Evolutionary conservation across 2,113 vertebrate genomes (phyloP), one percentile per base, ranked within the genome.

Genomic region (Sialia sialis): DNA sequence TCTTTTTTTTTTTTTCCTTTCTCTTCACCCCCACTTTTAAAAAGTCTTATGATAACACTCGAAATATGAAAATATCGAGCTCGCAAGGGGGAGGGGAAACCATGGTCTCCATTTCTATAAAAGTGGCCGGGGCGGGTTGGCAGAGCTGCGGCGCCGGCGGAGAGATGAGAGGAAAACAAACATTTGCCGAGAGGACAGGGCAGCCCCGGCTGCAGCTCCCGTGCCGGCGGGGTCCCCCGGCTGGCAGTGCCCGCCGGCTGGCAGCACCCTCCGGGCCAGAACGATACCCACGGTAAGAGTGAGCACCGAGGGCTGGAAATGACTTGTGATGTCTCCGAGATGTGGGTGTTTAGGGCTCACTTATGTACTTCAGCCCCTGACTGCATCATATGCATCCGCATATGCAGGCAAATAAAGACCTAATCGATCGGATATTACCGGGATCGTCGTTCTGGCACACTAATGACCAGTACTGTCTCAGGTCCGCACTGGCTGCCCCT

Each of bases 21-120:
- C 26, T 44, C 38, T 41, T 26, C 7, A 16, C n/a, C 52, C 39
- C 48, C 38, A 21, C 46, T 55, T 91, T 84, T 58, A 0, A 68
- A 90, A 93, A 86, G 93, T 89, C 96, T 97, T 96, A 96, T 97
- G 95, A 97, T 97, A 98, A 97, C 94, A 92, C 96, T 96, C 68
- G 89, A 87, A 97, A 97, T 95, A 95, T 97, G 96, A 90, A 94
- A 95, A 94, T 89, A 74, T 62, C 29, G 63, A 74, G 20, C 64
- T 70, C 27, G 29, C 84, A 73, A 93, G 84, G 85, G 80, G 84
- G 80, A 92, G 91, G 91, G 91, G 87, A 39, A 74, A 89, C 48
- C 60, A 26, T 38, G 72, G 81, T 90, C 93, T 96, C 63, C 12
- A 25, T 56, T 93, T 84, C 84, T 91, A 95, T 83, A 89, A 93